Conservation (phyloP, 2,888 invertebrate genomes). For the Cosmia trapezina region DNA sequence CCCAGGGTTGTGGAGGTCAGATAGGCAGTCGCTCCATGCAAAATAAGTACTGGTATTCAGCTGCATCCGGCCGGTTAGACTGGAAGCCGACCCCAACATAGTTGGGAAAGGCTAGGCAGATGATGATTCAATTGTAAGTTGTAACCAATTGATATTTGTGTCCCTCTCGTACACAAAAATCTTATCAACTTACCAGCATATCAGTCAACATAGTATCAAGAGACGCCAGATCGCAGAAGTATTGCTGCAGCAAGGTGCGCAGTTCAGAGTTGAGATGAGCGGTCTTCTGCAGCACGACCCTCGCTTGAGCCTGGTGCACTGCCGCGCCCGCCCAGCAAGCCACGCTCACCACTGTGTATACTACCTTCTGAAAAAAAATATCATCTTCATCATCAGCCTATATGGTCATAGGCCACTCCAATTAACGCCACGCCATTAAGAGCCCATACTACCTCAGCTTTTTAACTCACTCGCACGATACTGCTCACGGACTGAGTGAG, state of each 20-base stretch:
- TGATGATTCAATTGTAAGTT: neutral
- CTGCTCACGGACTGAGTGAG: too few relatives aligned
- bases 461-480: too few relatives aligned
- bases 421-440: neutral
- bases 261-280: conserved; percentile 85
- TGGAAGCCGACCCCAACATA: too few relatives aligned
- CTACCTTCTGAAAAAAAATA: conserved; percentile 71
- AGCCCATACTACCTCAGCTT: too few relatives aligned
- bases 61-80: too few relatives aligned
- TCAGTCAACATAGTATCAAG: conserved; percentile 91
- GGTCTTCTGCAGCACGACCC: conserved; percentile 83
- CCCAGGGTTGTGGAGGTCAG: too few relatives aligned
- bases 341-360: conserved; percentile 84
- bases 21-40: too few relatives aligned
- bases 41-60: too few relatives aligned
- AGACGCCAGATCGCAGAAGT: conserved; percentile 89
- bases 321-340: conserved; percentile 89
- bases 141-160: neutral
- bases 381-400: neutral
- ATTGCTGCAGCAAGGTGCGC: conserved; percentile 82
- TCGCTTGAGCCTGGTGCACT: conserved; percentile 85
- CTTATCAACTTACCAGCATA: conserved; percentile 86
- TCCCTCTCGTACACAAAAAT: neutral
- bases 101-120: too few relatives aligned
- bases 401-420: neutral